These are phyloP conservation scores for Catocala fraxini DNA, from an alignment of 2,888 invertebrate genomes.

Conservation along the genomic window DNA sequence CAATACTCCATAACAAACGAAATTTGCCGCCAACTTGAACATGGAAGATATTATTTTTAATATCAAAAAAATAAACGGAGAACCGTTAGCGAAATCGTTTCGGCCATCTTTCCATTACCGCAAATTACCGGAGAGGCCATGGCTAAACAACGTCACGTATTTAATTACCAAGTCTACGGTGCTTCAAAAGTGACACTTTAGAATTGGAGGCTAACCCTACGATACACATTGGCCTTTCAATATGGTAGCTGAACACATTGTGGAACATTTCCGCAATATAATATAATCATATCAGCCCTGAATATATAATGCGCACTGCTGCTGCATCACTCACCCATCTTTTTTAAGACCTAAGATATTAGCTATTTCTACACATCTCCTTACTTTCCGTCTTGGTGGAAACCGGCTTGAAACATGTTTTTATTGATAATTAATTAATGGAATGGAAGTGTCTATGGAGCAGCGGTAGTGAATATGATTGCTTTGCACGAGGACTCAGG, in stretches of 20 bases:
- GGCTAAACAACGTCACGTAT: constrained; percentile 82
- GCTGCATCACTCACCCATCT: no score
- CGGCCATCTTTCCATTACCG: constrained; percentile 72
- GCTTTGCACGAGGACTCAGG: no score
- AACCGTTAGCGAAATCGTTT: constrained; percentile 65
- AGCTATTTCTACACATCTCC: no score
- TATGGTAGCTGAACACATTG: constrained; percentile 5
- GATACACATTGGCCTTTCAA: constrained; percentile 53
- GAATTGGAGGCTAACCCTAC: constrained; percentile 74
- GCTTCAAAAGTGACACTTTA: constrained; percentile 72
- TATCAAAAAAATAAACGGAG: constrained; percentile 60
- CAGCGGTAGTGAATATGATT: no score
- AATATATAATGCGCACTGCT: no score
- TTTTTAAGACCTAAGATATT: no score
- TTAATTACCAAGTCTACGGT: constrained; percentile 77
- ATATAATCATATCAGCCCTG: no score
- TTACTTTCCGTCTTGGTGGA: no score
- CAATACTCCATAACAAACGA: constrained; percentile 46
- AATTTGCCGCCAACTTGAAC: constrained; percentile 51
- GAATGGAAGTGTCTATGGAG: no score
- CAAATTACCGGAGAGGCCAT: constrained; percentile 72
- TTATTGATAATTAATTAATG: no score
- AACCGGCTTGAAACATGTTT: no score
- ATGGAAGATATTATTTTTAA: constrained; percentile 53
- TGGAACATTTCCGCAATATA: no score